Percentiles rank a stretch among this genome's conserved stretches.
Evolutionary conservation across 2,888 invertebrate genomes (phyloP).

Genomic region (Osmoderma eremita): DNA sequence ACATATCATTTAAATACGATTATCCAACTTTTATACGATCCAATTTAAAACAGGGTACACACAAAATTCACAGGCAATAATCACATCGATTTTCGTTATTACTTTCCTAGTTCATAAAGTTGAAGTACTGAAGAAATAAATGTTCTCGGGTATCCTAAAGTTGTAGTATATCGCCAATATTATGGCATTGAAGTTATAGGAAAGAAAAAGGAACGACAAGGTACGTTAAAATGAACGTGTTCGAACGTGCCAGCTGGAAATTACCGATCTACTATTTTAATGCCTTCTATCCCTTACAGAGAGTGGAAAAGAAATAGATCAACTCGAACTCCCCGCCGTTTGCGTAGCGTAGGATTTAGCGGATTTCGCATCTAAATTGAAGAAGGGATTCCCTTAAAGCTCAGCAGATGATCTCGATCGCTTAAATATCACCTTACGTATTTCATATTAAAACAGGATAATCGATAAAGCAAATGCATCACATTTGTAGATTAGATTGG

Average conservation of each 20-base stretch:
- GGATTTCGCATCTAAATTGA: constrained; percentile 60
- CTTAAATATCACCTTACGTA: constrained; percentile 27
- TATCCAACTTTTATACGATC: no score
- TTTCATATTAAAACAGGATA: neutral
- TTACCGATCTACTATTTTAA: constrained; percentile 7
- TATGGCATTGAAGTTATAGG: no score
- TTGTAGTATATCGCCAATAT: no score
- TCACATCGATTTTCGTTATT: no score
- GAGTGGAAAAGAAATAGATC: constrained; percentile 19
- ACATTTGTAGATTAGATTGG: no score
- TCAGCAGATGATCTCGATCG: constrained; percentile 55
- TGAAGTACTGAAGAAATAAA: no score
- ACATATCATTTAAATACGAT: no score
- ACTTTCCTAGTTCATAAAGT: no score
- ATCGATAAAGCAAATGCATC: no score
- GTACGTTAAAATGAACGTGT: constrained; percentile 1
- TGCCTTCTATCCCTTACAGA: constrained; percentile 7
- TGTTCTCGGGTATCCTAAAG: no score
- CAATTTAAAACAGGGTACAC: no score
- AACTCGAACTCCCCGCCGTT: constrained; percentile 41
- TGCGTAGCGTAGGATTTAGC: constrained; percentile 57
- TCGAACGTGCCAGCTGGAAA: constrained; percentile 1
- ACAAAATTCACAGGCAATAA: no score
- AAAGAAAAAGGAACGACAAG: neutral
- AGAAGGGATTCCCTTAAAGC: constrained; percentile 57